phyloP scores from a whole-genome alignment of 2,113 vertebrate genomes.

The Takifugu flavidus region DNA sequence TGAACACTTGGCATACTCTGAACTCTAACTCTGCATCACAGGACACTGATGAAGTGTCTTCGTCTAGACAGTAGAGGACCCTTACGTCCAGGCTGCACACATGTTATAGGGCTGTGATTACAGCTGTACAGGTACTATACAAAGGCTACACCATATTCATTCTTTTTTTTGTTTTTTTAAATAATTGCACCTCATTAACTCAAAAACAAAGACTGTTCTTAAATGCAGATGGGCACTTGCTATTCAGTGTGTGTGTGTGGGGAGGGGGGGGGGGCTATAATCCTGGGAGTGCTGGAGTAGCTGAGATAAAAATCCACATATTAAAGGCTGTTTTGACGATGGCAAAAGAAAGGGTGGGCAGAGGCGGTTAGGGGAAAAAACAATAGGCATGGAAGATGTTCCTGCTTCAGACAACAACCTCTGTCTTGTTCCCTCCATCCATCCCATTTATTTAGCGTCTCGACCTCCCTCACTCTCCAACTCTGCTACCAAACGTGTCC shows the following conservation, averaged over 20 bases:
- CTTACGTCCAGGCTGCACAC: background rate
- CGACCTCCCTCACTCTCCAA: slow-evolving; percentile 14
- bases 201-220: slow-evolving; percentile 38
- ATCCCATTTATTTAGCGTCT: slow-evolving; percentile 30
- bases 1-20: no score
- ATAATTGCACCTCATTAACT: slow-evolving; percentile 22
- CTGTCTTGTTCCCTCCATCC: slow-evolving; percentile 1
- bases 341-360: slow-evolving; percentile 31
- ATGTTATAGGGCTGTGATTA: background rate
- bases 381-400: slow-evolving; percentile 26
- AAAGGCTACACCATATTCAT: background rate
- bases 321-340: slow-evolving; percentile 50
- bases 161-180: background rate
- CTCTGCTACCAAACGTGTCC: slow-evolving; percentile 24
- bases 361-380: slow-evolving; percentile 22
- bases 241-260: slow-evolving; percentile 36
- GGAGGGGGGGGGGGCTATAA: slow-evolving; percentile 40
- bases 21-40: slow-evolving; percentile 1
- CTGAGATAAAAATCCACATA: slow-evolving; percentile 72
- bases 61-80: slow-evolving; percentile 19
- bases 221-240: slow-evolving; percentile 54
- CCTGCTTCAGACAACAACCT: slow-evolving; percentile 12
- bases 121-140: background rate
- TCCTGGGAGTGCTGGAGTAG: slow-evolving; percentile 56
- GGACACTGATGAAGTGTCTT: slow-evolving; percentile 22